Evolutionary conservation across 2,797 vertebrate genomes (phyloP).

Genomic region (Eutrigla gurnardus): DNA sequence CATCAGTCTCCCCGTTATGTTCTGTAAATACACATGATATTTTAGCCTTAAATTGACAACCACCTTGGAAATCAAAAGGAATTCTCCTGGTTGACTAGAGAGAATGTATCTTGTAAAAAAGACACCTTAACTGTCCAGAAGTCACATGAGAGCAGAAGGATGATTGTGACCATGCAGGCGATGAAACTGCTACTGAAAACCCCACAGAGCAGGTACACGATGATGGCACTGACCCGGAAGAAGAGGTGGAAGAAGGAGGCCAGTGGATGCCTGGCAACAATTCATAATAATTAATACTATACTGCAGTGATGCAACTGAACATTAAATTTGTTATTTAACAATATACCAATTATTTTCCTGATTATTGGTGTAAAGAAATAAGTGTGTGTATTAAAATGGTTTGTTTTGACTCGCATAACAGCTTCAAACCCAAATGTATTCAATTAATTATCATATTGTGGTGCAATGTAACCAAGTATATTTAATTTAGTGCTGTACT

Average conservation of each 20-base stretch:
- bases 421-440: neutral
- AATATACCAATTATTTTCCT: neutral
- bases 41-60: too few species aligned
- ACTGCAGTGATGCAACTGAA: neutral
- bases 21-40: slow-evolving; percentile 76
- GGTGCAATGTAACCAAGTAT: too few species aligned
- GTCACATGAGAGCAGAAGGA: slow-evolving; percentile 95
- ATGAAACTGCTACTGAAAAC: slow-evolving; percentile 89
- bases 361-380: neutral
- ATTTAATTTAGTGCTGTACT: too few species aligned
- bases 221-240: slow-evolving; percentile 89
- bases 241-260: slow-evolving; percentile 96
- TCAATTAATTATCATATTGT: neutral
- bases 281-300: neutral
- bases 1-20: slow-evolving; percentile 94
- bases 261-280: slow-evolving; percentile 89
- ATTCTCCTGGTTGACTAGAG: neutral
- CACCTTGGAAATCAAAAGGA: neutral
- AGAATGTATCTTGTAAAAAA: neutral
- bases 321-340: neutral
- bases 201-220: slow-evolving; percentile 93
- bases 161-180: slow-evolving; percentile 94
- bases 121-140: slow-evolving; percentile 97
- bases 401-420: too few species aligned
- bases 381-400: too few species aligned